These are phyloP conservation scores for Lethenteron camtschaticum DNA, from an alignment of 2,113 vertebrate species.

Conservation along the genomic window DNA sequence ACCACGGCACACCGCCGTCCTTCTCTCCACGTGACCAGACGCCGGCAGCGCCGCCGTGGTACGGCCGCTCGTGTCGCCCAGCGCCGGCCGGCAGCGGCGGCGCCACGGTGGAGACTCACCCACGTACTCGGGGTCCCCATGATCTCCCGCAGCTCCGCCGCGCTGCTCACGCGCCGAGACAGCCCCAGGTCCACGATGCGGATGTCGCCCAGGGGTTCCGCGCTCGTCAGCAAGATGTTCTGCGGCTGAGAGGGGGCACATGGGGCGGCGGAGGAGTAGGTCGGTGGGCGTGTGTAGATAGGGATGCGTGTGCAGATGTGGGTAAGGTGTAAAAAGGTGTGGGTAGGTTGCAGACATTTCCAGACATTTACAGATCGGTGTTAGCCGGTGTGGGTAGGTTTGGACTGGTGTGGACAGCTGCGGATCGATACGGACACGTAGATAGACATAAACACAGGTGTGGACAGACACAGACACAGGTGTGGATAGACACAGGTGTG, in stretches of 20 bases:
- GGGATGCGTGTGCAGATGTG: background rate
- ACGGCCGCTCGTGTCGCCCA: too few species aligned
- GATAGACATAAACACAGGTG: background rate
- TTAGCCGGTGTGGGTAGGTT: background rate
- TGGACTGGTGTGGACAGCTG: background rate
- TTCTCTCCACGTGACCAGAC: too few species aligned
- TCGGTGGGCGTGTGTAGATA: background rate
- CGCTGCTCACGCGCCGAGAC: constrained; percentile 55
- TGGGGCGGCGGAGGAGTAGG: background rate
- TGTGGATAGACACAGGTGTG: background rate
- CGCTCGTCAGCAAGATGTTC: constrained; percentile 61
- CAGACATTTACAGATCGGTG: too few species aligned
- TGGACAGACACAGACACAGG: background rate
- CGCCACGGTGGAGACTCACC: constrained; percentile 32
- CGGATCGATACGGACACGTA: background rate
- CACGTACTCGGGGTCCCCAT: constrained; percentile 81
- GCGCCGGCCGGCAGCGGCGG: background rate
- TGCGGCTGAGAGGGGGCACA: constrained; percentile 37
- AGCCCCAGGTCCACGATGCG: constrained; percentile 87
- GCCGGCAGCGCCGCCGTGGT: too few species aligned
- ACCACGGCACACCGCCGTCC: background rate
- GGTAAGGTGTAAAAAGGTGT: background rate
- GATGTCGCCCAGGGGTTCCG: constrained; percentile 54
- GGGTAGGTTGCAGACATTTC: background rate
- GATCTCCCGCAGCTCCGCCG: constrained; percentile 65